Conservation (phyloP, 1,140 invertebrate genomes). For the Stegodyphus dumicola region DNA sequence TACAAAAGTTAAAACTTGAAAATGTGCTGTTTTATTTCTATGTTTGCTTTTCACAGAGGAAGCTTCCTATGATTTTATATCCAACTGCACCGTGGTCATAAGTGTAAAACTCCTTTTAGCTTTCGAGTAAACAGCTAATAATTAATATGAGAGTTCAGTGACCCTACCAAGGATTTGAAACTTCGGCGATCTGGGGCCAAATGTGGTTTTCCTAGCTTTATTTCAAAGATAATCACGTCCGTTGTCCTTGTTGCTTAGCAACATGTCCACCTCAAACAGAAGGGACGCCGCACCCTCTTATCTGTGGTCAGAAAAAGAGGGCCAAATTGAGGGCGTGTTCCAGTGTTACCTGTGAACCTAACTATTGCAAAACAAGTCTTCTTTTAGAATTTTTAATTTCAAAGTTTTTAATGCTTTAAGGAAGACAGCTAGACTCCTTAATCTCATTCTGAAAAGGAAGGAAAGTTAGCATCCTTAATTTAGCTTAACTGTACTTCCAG, state of each 20-base stretch:
- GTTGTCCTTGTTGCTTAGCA: slow-evolving; percentile 45
- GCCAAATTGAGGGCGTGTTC: slow-evolving; percentile 33
- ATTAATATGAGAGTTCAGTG: too few relatives aligned
- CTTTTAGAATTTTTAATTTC: neutral
- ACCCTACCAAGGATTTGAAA: neutral
- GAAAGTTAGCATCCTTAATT: neutral
- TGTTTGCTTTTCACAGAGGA: too few relatives aligned
- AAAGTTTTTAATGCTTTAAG: neutral
- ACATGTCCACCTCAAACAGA: slow-evolving; percentile 46
- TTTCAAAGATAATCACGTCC: slow-evolving; percentile 57
- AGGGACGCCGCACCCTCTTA: slow-evolving; percentile 51
- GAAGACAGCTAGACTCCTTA: neutral
- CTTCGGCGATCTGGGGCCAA: slow-evolving; percentile 1
- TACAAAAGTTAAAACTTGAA: too few relatives aligned
- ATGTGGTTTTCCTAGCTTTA: slow-evolving; percentile 29
- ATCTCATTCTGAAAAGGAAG: neutral
- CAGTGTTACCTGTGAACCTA: neutral
- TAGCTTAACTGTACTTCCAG: neutral
- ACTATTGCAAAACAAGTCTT: neutral
- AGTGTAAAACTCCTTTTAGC: too few relatives aligned
- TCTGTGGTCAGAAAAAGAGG: slow-evolving; percentile 31
- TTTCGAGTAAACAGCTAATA: too few relatives aligned
- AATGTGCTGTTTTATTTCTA: too few relatives aligned
- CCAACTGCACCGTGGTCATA: too few relatives aligned
- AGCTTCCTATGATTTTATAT: too few relatives aligned